phyloP scores from a whole-genome alignment of 1,140 invertebrate genomes.

The Dreissena polymorpha region DNA sequence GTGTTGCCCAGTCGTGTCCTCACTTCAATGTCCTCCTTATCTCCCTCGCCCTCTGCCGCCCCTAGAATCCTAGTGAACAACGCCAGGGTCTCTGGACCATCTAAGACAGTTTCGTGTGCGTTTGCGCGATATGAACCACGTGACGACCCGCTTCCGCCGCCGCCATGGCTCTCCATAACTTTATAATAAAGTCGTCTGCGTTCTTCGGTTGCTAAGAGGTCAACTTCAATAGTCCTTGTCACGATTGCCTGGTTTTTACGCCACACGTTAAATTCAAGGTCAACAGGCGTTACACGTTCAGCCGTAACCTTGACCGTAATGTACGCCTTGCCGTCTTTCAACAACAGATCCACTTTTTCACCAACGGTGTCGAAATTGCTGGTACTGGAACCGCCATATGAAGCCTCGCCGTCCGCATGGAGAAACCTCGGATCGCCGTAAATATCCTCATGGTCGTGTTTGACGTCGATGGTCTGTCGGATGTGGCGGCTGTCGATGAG shows the following conservation, averaged over 20 bases:
- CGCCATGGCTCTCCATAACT: slow-evolving; percentile 70
- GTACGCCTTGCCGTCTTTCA: slow-evolving; percentile 74
- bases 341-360: slow-evolving; percentile 75
- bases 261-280: slow-evolving; percentile 76
- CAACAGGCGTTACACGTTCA: slow-evolving; percentile 75
- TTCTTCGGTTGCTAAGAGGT: slow-evolving; percentile 75
- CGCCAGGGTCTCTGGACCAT: slow-evolving; percentile 68
- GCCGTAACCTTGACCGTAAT: slow-evolving; percentile 76
- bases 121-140: slow-evolving; percentile 20
- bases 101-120: slow-evolving; percentile 65
- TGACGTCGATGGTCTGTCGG: slow-evolving; percentile 74
- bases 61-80: slow-evolving; percentile 72
- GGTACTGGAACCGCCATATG: slow-evolving; percentile 54
- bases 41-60: slow-evolving; percentile 69
- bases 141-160: neutral
- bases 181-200: slow-evolving; percentile 72
- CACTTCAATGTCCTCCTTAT: slow-evolving; percentile 66
- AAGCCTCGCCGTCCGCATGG: slow-evolving; percentile 70
- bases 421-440: slow-evolving; percentile 72
- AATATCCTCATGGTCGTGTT: slow-evolving; percentile 76
- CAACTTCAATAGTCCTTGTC: slow-evolving; percentile 77
- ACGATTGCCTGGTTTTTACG: slow-evolving; percentile 77
- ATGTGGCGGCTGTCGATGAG: slow-evolving; percentile 73
- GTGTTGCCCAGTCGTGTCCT: slow-evolving; percentile 61
- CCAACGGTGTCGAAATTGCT: slow-evolving; percentile 76